Evolutionary conservation across 1,140 invertebrate species (phyloP).

Genomic region (Bombus haemorrhoidalis): DNA sequence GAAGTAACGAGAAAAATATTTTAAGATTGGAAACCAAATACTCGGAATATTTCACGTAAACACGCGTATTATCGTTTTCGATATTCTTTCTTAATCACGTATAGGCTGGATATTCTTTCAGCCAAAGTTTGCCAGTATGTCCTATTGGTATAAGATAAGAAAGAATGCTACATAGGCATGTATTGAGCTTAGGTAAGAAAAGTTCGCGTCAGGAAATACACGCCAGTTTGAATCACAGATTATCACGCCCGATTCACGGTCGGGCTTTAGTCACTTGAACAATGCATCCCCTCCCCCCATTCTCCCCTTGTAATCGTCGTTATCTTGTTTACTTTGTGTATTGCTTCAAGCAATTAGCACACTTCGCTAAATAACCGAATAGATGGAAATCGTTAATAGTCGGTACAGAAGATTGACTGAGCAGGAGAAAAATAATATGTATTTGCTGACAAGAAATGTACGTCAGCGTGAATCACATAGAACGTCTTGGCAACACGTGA

Average conservation of each 20-base stretch:
- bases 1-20: too few relatives aligned
- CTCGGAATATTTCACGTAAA: too few relatives aligned
- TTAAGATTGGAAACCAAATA: too few relatives aligned
- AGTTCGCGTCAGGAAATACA: neutral
- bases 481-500: conserved; percentile 56
- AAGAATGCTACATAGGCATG: too few relatives aligned
- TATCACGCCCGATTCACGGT: neutral
- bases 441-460: neutral
- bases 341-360: neutral
- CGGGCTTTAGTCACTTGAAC: neutral
- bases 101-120: too few relatives aligned
- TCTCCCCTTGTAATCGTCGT: neutral
- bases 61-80: too few relatives aligned
- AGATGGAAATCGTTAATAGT: neutral
- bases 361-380: neutral
- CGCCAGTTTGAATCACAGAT: neutral
- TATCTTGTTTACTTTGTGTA: neutral
- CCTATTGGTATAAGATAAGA: too few relatives aligned
- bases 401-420: neutral
- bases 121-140: too few relatives aligned
- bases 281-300: neutral
- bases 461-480: conserved; percentile 34
- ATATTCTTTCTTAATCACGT: too few relatives aligned
- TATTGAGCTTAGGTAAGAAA: too few relatives aligned
- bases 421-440: neutral